A percentile compares a stretch with the other conserved stretches of the same genome.
Conservation (phyloP, 2,888 invertebrate genomes). For the Sisyra nigra region DNA sequence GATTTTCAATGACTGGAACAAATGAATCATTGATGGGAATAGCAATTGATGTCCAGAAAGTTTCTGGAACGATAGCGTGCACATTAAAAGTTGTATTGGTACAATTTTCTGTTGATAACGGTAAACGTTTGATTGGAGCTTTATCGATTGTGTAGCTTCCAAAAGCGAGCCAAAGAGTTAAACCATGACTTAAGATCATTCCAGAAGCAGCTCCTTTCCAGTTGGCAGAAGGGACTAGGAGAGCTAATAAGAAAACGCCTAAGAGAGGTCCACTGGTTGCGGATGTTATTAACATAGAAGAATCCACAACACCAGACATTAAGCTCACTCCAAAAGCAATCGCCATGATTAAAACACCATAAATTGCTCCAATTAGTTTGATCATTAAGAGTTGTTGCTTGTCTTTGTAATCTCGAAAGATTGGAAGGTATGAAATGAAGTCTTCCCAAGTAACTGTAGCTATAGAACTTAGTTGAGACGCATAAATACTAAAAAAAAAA, state of each 20-base stretch:
- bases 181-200: slow-evolving; percentile 54
- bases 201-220: slow-evolving; percentile 71
- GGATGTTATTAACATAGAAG: slow-evolving; percentile 66
- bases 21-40: slow-evolving; percentile 10
- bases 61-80: slow-evolving; percentile 33
- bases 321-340: slow-evolving; percentile 62
- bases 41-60: slow-evolving; percentile 25
- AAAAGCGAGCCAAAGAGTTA: slow-evolving; percentile 61
- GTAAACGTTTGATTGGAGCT: slow-evolving; percentile 36
- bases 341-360: slow-evolving; percentile 57
- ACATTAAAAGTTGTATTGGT: slow-evolving; percentile 43
- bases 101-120: slow-evolving; percentile 48
- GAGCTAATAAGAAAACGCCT: slow-evolving; percentile 70
- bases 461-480: slow-evolving; percentile 71
- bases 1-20: slow-evolving; percentile 6
- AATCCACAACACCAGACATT: slow-evolving; percentile 69
- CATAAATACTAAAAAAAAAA: slow-evolving; percentile 47
- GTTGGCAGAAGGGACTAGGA: slow-evolving; percentile 67
- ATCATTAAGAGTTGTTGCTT: slow-evolving; percentile 50
- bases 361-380: slow-evolving; percentile 53
- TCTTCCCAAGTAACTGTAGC: slow-evolving; percentile 83
- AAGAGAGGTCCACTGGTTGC: slow-evolving; percentile 72
- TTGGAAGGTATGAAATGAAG: slow-evolving; percentile 58
- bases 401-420: slow-evolving; percentile 51
- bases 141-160: slow-evolving; percentile 49